Evolutionary conservation across 2,888 invertebrate genomes (phyloP), one percentile per base, ranked within the genome.

Genomic region (Keiferia lycopersicella): DNA sequence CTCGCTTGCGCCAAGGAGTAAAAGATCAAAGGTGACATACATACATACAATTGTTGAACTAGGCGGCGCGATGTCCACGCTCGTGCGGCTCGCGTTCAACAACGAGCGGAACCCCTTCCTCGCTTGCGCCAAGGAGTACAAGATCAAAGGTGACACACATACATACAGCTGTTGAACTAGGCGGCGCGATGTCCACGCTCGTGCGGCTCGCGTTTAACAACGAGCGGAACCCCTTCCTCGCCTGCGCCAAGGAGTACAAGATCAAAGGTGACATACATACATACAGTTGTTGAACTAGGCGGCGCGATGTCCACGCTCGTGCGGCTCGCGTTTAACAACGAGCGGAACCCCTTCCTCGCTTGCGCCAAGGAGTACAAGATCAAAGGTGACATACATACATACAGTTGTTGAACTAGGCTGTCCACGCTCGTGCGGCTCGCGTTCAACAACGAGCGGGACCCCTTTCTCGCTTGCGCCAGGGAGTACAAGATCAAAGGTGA

Each of bases 1-100:
- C 34, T 95, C 69, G 93, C 93, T 62, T 95, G 96, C 76, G 98
- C 98, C 0, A 91, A 92, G 72, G 92, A 93, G 67, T 98, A 98
- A 83, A 20, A 22, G 12, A 51, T 51, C 7, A 51, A 12, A 18
- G 51, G 51, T 51, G 3, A 51, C 12, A 10, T 20, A 20, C 10
- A 18, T 4, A 8, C 1, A 22, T 20, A 2, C 48, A 14, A 16
- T 18, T 14, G 18, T 48, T 34, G 30, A 4, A 6, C 14, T 41
- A 41, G n/a, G n/a, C n/a, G 95, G 95, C 30, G 95, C 95, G 3
- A 84, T n/a, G n/a, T n/a, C n/a, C n/a, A n/a, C n/a, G n/a, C n/a
- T n/a, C n/a, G n/a, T n/a, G n/a, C n/a, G n/a, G n/a, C n/a, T n/a
- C n/a, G n/a, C n/a, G n/a, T n/a, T n/a, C n/a, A n/a, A n/a, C n/a